phyloP scores from a whole-genome alignment of 2,113 vertebrate genomes.

The Piaya cayana region DNA sequence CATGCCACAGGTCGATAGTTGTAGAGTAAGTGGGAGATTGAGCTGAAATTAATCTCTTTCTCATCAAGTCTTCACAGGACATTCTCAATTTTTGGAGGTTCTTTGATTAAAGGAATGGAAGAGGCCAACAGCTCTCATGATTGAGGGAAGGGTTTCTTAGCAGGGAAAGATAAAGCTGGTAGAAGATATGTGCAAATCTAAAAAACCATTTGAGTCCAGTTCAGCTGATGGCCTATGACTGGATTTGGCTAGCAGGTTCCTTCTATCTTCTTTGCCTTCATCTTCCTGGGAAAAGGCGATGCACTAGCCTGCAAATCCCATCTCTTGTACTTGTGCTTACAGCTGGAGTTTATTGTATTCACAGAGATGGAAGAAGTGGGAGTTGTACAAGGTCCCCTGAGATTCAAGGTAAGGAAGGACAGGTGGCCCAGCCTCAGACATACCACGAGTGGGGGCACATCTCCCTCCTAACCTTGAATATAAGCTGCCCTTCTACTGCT shows the following conservation, averaged over 20 bases:
- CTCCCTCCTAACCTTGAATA: background rate
- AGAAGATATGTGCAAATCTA: background rate
- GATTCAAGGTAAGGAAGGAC: background rate
- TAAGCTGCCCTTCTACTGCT: background rate
- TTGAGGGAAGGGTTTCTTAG: background rate
- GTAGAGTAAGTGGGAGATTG: background rate
- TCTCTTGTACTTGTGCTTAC: background rate
- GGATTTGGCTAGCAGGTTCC: background rate
- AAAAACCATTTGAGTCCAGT: background rate
- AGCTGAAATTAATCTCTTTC: background rate
- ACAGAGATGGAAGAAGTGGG: background rate
- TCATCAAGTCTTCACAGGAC: background rate
- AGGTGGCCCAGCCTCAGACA: rapidly evolving
- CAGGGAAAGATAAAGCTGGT: background rate
- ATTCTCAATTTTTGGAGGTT: background rate
- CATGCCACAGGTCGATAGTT: background rate
- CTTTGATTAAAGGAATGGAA: background rate
- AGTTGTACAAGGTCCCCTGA: background rate
- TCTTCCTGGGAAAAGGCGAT: background rate
- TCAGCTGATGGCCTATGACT: background rate
- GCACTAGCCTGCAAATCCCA: background rate
- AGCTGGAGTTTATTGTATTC: background rate
- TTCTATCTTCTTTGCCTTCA: background rate
- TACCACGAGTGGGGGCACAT: background rate
- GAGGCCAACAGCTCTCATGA: background rate